Percentiles rank a stretch among this genome's conserved stretches.
Evolutionary conservation across 1,140 invertebrate species (phyloP).

Genomic region (Calliopsis andreniformis): DNA sequence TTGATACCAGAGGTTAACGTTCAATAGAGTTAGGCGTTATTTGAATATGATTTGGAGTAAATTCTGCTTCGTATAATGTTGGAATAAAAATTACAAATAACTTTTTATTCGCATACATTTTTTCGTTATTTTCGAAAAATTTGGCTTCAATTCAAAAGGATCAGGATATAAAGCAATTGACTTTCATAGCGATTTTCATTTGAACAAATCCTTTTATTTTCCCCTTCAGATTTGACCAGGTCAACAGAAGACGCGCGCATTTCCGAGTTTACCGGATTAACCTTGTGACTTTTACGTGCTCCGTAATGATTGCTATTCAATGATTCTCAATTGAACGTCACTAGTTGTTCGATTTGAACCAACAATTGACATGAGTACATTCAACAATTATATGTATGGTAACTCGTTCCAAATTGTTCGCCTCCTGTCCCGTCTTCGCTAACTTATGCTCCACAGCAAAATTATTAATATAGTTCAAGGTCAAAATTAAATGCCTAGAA

Average conservation of each 20-base stretch:
- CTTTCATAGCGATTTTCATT: no score
- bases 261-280: constrained; percentile 46
- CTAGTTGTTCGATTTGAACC: constrained; percentile 44
- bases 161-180: no score
- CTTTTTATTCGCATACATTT: no score
- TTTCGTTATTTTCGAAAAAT: no score
- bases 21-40: no score
- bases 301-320: constrained; percentile 27
- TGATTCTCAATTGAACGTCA: constrained; percentile 27
- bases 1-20: no score
- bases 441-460: not conserved
- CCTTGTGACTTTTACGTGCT: constrained; percentile 1
- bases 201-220: not conserved
- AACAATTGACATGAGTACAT: constrained; percentile 38
- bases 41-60: no score
- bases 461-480: not conserved
- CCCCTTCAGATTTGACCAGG: not conserved
- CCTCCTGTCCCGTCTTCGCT: constrained; percentile 6
- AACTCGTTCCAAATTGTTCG: constrained; percentile 14
- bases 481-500: not conserved
- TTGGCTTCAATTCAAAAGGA: no score
- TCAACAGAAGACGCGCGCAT: not conserved
- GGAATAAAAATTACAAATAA: no score
- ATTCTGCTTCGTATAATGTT: no score
- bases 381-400: constrained; percentile 42